Evolutionary conservation across 2,113 vertebrate species (phyloP).

Genomic region (Pyxicephalus adspersus): DNA sequence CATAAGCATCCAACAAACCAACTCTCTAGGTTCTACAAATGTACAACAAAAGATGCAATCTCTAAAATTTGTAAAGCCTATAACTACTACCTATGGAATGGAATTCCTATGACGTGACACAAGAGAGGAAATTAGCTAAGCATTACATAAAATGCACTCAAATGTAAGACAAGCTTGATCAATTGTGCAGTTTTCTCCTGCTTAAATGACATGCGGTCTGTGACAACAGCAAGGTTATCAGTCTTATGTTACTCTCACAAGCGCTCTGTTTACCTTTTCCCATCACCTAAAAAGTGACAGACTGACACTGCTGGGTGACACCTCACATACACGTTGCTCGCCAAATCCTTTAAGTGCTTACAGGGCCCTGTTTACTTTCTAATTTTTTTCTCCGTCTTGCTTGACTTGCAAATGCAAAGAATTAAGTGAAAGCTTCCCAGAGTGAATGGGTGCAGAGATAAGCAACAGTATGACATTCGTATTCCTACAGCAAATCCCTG

Average conservation of each 20-base stretch:
- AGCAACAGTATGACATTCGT: too few species aligned
- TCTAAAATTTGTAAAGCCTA: too few species aligned
- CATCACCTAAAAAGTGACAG: slow-evolving; percentile 18
- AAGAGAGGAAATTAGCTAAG: too few species aligned
- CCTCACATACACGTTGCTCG: slow-evolving; percentile 4
- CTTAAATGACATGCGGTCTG: not conserved
- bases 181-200: not conserved
- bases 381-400: slow-evolving; percentile 31
- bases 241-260: not conserved
- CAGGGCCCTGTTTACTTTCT: slow-evolving; percentile 36
- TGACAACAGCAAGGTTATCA: slow-evolving; percentile 2
- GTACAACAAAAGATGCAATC: too few species aligned
- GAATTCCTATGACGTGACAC: too few species aligned
- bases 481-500: not conserved
- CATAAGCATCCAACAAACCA: too few species aligned
- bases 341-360: slow-evolving; percentile 3
- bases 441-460: not conserved
- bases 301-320: not conserved
- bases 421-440: not conserved
- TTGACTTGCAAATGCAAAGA: not conserved
- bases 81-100: too few species aligned
- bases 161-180: too few species aligned
- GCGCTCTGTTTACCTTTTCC: slow-evolving; percentile 1
- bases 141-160: too few species aligned
- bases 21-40: too few species aligned